phyloP scores from a whole-genome alignment of 2,888 invertebrate genomes.

The Acronicta alni region DNA sequence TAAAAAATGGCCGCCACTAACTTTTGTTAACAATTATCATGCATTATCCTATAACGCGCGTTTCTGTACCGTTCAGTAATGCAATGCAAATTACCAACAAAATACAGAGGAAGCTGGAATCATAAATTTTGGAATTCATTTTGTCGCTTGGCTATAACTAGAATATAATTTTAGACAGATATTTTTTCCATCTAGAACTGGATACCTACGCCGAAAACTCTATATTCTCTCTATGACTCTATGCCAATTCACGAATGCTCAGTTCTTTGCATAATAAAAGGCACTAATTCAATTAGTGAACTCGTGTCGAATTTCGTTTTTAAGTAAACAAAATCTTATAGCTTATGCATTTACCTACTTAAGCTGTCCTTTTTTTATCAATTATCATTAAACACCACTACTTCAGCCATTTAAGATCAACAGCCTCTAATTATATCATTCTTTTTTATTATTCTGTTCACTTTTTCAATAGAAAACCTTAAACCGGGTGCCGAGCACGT shows the following conservation, averaged over 20 bases:
- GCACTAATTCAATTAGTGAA: too few species aligned
- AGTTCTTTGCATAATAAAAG: too few species aligned
- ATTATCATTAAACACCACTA: too few species aligned
- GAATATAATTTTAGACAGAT: not conserved
- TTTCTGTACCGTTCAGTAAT: slow-evolving; percentile 45
- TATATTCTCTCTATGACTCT: too few species aligned
- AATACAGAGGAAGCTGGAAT: slow-evolving; percentile 30
- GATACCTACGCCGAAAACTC: too few species aligned
- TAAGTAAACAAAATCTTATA: too few species aligned
- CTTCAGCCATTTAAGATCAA: not conserved
- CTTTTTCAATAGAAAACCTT: slow-evolving; percentile 22
- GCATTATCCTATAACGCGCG: slow-evolving; percentile 62
- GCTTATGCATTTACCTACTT: too few species aligned
- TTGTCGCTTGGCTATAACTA: slow-evolving; percentile 1
- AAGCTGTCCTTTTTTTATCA: too few species aligned
- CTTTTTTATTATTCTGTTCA: slow-evolving; percentile 25
- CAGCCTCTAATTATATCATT: not conserved
- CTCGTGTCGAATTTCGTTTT: too few species aligned
- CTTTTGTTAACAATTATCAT: slow-evolving; percentile 75
- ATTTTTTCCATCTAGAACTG: too few species aligned
- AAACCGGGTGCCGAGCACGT: slow-evolving; percentile 38
- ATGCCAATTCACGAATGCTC: too few species aligned
- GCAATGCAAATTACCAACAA: slow-evolving; percentile 64
- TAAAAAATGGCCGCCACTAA: slow-evolving; percentile 54
- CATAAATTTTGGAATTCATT: slow-evolving; percentile 13